Percentiles rank a stretch among this genome's conserved stretches.
Evolutionary conservation across 2,113 vertebrate species (phyloP).

Genomic region (Gopherus flavomarginatus): DNA sequence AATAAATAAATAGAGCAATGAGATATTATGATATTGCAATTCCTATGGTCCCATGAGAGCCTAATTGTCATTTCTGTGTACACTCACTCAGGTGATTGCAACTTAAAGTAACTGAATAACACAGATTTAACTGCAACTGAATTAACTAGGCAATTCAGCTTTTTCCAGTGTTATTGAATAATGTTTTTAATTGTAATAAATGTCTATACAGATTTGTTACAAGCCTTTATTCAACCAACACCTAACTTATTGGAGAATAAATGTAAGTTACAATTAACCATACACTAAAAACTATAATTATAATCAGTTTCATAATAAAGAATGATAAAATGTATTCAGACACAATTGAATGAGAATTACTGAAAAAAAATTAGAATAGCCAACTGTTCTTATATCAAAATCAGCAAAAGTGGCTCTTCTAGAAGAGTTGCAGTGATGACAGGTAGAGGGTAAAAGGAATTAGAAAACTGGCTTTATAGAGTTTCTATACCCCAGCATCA

Average conservation of each 20-base stretch:
- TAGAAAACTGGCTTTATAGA: not conserved
- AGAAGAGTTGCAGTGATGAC: not conserved
- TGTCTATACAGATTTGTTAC: slow-evolving; percentile 18
- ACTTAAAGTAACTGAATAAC: not conserved
- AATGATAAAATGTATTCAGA: slow-evolving; percentile 22
- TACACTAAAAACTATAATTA: slow-evolving; percentile 38
- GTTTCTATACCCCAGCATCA: not conserved
- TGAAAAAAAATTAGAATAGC: not conserved
- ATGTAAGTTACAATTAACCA: not conserved
- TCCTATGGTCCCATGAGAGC: not conserved
- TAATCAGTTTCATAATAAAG: not conserved
- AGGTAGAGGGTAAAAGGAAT: not conserved
- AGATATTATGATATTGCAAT: not conserved
- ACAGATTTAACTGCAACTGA: not conserved
- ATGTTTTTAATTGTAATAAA: slow-evolving; percentile 36
- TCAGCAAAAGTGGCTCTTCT: not conserved
- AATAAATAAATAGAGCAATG: not conserved
- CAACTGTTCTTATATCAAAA: not conserved
- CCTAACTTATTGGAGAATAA: slow-evolving; percentile 43
- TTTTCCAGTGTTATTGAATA: not conserved
- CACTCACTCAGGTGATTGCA: not conserved
- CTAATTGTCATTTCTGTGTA: not conserved
- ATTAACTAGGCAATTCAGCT: not conserved
- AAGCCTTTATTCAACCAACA: slow-evolving; percentile 48
- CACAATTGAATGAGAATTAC: not conserved